A percentile compares a stretch with the other conserved stretches of the same genome.
Evolutionary conservation across 1,140 invertebrate species (phyloP).

Genomic region (Nixonia krombeini): DNA sequence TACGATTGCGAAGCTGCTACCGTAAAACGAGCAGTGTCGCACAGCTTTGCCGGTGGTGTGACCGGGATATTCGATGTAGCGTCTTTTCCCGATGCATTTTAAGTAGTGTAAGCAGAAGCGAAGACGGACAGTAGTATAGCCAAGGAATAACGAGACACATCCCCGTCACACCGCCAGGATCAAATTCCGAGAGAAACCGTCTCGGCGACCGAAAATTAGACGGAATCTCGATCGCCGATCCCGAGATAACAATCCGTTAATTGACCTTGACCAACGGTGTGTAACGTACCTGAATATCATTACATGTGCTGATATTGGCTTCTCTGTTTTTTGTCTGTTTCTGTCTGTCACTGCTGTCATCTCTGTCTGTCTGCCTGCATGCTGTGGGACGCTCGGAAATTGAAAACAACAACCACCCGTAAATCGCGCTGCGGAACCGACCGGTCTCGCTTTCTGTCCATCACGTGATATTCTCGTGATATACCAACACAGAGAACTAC

Average conservation of each 20-base stretch:
- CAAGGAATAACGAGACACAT: slow-evolving; percentile 9
- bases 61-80: slow-evolving; percentile 1
- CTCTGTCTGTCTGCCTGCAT: slow-evolving; percentile 71
- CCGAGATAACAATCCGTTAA: too few species aligned
- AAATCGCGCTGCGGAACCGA: slow-evolving; percentile 49
- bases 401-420: slow-evolving; percentile 44
- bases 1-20: slow-evolving; percentile 17
- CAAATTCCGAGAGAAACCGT: too few species aligned
- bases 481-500: slow-evolving; percentile 83
- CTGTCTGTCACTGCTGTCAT: slow-evolving; percentile 69
- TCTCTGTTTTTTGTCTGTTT: slow-evolving; percentile 71
- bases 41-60: slow-evolving; percentile 17
- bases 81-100: neutral
- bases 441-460: too few species aligned
- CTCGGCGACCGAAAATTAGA: too few species aligned
- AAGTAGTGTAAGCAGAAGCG: neutral
- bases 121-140: too few species aligned
- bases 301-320: slow-evolving; percentile 68
- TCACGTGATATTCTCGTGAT: slow-evolving; percentile 42
- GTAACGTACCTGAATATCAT: slow-evolving; percentile 50
- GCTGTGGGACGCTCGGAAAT: slow-evolving; percentile 69
- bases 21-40: slow-evolving; percentile 10
- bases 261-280: slow-evolving; percentile 45
- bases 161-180: slow-evolving; percentile 10
- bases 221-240: too few species aligned